Evolutionary conservation across 2,797 vertebrate genomes (phyloP).

Genomic region (Glyptemys insculpta): DNA sequence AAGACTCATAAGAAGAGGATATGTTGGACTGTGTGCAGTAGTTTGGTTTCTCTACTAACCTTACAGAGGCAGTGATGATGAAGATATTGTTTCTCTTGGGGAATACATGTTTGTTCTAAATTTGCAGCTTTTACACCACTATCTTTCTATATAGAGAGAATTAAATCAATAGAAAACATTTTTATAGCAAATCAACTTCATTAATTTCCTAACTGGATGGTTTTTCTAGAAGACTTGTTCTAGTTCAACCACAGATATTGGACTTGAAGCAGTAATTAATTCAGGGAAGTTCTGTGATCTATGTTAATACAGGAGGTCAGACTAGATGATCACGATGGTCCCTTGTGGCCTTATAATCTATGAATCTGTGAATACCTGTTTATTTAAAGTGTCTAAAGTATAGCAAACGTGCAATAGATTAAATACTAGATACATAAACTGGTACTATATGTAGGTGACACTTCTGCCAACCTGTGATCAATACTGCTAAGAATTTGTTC

Average conservation of each 20-base stretch:
- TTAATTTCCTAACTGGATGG: neutral
- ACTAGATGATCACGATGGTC: neutral
- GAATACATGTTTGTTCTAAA: neutral
- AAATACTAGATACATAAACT: neutral
- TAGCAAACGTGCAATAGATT: neutral
- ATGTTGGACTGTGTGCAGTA: neutral
- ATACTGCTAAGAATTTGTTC: slow-evolving; percentile 36
- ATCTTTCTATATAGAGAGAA: neutral
- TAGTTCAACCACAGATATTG: neutral
- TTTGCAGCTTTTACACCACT: neutral
- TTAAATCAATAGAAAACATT: neutral
- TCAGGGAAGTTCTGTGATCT: neutral
- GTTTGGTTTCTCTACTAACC: neutral
- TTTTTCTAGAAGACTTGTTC: neutral
- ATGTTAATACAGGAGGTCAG: neutral
- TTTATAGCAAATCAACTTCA: neutral
- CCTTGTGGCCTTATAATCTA: neutral
- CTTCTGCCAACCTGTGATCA: neutral
- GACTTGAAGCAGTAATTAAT: neutral
- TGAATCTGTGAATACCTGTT: neutral
- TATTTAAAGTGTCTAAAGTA: neutral
- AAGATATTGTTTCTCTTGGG: neutral
- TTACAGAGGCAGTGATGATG: neutral
- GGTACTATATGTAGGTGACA: neutral
- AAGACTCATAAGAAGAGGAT: neutral